Conservation (phyloP, 2,797 vertebrate species). For the Oophaga sylvatica region DNA sequence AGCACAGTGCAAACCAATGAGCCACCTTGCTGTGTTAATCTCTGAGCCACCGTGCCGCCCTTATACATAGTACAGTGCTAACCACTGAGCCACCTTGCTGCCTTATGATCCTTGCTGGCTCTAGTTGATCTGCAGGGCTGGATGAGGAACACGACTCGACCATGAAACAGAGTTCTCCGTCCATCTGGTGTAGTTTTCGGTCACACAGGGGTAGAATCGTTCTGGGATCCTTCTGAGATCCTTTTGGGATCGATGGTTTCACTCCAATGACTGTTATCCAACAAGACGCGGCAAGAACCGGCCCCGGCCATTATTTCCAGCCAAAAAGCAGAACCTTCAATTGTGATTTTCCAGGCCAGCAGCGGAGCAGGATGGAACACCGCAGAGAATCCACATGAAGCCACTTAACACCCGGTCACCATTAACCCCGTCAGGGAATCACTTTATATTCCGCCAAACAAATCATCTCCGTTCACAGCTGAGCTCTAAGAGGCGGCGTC, state of each 20-base stretch:
- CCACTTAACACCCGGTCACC: slow-evolving; percentile 35
- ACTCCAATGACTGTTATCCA: neutral
- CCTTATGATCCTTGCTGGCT: too few relatives aligned
- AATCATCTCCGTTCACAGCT: neutral
- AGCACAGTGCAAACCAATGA: too few relatives aligned
- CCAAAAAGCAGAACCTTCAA: slow-evolving; percentile 39
- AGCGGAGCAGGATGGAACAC: slow-evolving; percentile 3
- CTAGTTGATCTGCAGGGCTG: too few relatives aligned
- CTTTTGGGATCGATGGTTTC: slow-evolving; percentile 25
- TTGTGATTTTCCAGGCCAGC: slow-evolving; percentile 28
- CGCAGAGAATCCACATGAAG: slow-evolving; percentile 23
- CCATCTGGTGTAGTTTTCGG: too few relatives aligned
- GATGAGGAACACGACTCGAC: too few relatives aligned
- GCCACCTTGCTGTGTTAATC: too few relatives aligned
- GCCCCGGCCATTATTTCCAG: slow-evolving; percentile 33
- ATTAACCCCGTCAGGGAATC: slow-evolving; percentile 38
- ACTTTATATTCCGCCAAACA: slow-evolving; percentile 17
- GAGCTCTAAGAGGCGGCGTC: slow-evolving; percentile 1
- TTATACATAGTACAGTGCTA: too few relatives aligned
- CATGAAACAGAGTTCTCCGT: too few relatives aligned
- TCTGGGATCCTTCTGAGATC: neutral
- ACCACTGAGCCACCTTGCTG: too few relatives aligned
- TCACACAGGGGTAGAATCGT: too few relatives aligned
- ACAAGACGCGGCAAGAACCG: neutral
- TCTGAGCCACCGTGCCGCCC: too few relatives aligned